Conservation (phyloP, 2,113 vertebrate genomes). For the Spermophilus dauricus region DNA sequence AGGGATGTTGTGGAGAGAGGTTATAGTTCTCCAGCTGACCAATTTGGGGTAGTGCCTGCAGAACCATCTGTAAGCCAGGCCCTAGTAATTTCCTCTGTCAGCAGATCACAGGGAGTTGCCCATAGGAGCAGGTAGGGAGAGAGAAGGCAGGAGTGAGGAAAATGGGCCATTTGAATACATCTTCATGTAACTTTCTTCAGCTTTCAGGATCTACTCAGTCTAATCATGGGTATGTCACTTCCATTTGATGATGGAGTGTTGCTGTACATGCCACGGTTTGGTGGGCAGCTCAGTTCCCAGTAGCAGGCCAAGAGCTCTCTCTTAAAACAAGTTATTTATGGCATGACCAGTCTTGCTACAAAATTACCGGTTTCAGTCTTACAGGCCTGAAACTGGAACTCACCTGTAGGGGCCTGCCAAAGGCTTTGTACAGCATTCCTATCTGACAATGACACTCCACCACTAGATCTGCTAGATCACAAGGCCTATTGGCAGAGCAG, state of each 20-base stretch:
- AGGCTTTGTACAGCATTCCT: not conserved
- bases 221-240: no score
- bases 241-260: not conserved
- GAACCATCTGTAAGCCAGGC: not conserved
- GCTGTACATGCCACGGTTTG: not conserved
- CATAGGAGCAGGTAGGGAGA: not conserved
- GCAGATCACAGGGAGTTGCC: not conserved
- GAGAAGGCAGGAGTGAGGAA: not conserved
- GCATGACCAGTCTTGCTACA: not conserved
- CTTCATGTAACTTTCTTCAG: not conserved
- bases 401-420: not conserved
- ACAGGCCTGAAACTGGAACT: not conserved
- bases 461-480: not conserved
- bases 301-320: not conserved
- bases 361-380: not conserved
- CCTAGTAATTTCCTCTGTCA: not conserved
- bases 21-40: not conserved
- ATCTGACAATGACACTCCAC: not conserved
- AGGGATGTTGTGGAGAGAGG: not conserved
- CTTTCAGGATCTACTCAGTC: not conserved
- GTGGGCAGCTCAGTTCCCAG: not conserved
- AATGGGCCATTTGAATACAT: not conserved
- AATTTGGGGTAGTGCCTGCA: not conserved
- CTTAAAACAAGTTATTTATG: not conserved
- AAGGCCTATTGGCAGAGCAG: not conserved